Percentiles rank a stretch among this genome's conserved stretches.
Evolutionary conservation across 2,113 vertebrate species (phyloP).

Genomic region (Cyphomyrus discorhynchus): DNA sequence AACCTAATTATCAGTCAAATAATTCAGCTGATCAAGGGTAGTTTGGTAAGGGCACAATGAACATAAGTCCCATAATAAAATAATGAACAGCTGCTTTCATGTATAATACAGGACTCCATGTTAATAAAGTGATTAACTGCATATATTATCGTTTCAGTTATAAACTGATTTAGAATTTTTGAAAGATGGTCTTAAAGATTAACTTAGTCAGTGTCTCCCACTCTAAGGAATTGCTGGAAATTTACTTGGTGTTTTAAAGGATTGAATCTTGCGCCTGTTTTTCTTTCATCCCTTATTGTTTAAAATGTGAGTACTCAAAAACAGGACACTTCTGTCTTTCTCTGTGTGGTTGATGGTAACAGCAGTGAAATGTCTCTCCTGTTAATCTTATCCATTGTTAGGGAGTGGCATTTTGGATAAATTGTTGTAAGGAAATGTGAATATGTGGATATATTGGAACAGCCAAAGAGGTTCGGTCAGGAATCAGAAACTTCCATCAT

Average conservation of each 20-base stretch:
- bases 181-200: neutral
- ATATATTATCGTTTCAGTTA: neutral
- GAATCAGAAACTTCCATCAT: neutral
- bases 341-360: neutral
- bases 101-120: neutral
- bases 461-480: neutral
- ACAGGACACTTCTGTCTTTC: neutral
- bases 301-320: neutral
- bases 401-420: neutral
- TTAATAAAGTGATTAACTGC: neutral
- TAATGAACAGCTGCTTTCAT: neutral
- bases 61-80: neutral
- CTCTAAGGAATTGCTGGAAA: neutral
- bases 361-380: neutral
- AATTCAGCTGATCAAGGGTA: neutral
- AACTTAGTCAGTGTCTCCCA: neutral
- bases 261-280: neutral
- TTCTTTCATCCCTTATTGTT: neutral
- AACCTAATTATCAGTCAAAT: neutral
- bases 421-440: neutral
- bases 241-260: neutral
- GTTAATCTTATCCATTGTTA: neutral
- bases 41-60: neutral
- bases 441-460: neutral
- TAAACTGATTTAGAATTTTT: neutral